Evolutionary conservation across 2,113 vertebrate genomes (phyloP), one percentile per base, ranked within the genome.

Genomic region (Hypomesus transpacificus): DNA sequence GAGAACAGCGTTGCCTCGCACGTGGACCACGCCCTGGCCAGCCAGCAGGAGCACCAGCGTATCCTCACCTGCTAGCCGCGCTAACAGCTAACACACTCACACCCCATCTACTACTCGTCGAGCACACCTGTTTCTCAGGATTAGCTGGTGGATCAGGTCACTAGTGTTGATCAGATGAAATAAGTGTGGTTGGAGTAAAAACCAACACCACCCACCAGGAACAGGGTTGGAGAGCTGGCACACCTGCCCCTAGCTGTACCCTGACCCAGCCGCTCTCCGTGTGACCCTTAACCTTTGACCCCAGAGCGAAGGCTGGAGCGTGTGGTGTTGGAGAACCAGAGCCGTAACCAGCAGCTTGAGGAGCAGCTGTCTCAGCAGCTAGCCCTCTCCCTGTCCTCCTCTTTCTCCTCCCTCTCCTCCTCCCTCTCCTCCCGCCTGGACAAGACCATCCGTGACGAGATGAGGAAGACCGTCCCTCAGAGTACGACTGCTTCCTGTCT

Each of bases 401-500:
- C 92, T 0, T 81, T 98, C 2, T 94, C 92, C 60, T 95, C 79
- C 14, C 88, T 99, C 72, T 93, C 92, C 85, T 89, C 93, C 1
- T 91, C 92, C 0, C 82, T 98, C 1, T 93, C 92, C 60, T 95
- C 79, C 86, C 90, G 94, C 0, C 88, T 99, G 85, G 97, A 99
- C 83, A 97, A 96, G 73, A 93, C 95, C 22, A 51, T 99, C 5
- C 93, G 97, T 0, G 97, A 99, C 0, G 97, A 99, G 80, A 94
- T 98, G 88, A 98, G 98, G 89, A 99, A 96, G 86, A 93, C 91
- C 0, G 85, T 98, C n/a, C 95, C 97, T 14, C 94, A 92, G n/a
- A 94, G 97, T 99, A 90, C 94, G 95, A 87, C 53, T n/a, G n/a
- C 14, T 56, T 56, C 53, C 53, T 56, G 53, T 18, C 53, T 56